These are phyloP conservation scores for Cecidostiba fungosa DNA, from an alignment of 2,888 invertebrate genomes.

Conservation along the genomic window DNA sequence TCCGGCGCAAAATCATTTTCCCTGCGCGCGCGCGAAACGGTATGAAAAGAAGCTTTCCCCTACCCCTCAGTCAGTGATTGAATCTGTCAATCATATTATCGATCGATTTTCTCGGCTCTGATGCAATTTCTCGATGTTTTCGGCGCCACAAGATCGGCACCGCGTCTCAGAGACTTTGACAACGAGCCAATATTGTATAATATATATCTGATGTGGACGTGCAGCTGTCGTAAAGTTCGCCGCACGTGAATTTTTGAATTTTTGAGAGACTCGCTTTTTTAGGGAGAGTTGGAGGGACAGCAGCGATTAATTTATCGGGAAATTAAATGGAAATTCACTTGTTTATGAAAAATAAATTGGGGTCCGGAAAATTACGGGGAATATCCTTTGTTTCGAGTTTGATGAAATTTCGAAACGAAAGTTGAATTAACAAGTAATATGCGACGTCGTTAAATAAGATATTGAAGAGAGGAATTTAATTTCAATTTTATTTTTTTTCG, in stretches of 20 bases:
- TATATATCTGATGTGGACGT: too few species aligned
- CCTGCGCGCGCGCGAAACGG: neutral
- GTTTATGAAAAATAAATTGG: too few species aligned
- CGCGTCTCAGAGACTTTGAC: neutral
- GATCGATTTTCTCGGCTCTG: neutral
- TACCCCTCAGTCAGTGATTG: conserved; percentile 33
- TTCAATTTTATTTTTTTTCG: neutral
- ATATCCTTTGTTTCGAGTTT: too few species aligned
- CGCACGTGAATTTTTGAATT: too few species aligned
- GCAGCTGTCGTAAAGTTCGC: too few species aligned
- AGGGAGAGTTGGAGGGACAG: too few species aligned
- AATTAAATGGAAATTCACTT: too few species aligned
- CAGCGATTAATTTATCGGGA: too few species aligned
- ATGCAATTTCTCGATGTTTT: neutral
- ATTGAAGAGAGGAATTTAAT: neutral
- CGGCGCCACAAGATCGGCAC: neutral
- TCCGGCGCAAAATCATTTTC: conserved; percentile 33
- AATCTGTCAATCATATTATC: conserved; percentile 47
- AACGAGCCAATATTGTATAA: neutral
- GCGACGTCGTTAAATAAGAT: neutral
- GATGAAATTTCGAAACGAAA: neutral
- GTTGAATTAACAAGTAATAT: neutral
- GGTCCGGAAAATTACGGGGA: too few species aligned
- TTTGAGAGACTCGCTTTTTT: too few species aligned
- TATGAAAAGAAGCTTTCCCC: conserved; percentile 13